Conservation (phyloP, 2,797 vertebrate genomes). For the Chromis chromis region DNA sequence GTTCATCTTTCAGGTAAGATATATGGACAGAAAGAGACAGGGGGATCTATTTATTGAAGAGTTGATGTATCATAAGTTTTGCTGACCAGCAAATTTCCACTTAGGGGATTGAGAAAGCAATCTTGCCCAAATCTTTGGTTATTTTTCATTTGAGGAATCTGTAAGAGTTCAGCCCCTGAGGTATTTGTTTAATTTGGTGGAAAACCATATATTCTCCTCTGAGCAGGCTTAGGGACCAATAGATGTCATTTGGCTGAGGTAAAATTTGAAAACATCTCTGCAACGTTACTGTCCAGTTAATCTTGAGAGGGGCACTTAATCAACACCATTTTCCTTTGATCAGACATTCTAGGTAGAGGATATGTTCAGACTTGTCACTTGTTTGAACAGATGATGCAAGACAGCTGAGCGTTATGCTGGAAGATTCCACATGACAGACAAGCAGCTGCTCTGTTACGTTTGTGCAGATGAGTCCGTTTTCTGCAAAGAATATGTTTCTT, state of each 20-base stretch:
- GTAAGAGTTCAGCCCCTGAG: neutral
- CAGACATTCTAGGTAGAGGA: neutral
- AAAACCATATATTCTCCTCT: neutral
- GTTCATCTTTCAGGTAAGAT: neutral
- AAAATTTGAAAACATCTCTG: neutral
- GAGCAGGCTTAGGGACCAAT: neutral
- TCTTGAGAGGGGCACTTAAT: no score
- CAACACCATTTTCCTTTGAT: no score
- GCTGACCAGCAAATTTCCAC: constrained; percentile 40
- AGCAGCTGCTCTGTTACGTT: no score
- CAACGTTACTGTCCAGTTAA: no score
- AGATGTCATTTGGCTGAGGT: neutral
- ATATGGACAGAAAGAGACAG: neutral
- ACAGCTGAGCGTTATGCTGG: no score
- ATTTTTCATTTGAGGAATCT: neutral
- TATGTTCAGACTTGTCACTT: neutral
- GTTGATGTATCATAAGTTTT: constrained; percentile 27
- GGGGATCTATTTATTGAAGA: constrained; percentile 17
- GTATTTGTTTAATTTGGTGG: constrained; percentile 16
- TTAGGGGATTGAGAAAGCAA: constrained; percentile 13
- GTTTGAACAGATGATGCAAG: neutral
- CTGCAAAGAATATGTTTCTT: neutral
- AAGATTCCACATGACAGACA: no score
- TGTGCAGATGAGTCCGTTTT: neutral
- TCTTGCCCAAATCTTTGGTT: constrained; percentile 6